phyloP scores from a whole-genome alignment of 2,797 vertebrate genomes.

The Myotis pilosus region DNA sequence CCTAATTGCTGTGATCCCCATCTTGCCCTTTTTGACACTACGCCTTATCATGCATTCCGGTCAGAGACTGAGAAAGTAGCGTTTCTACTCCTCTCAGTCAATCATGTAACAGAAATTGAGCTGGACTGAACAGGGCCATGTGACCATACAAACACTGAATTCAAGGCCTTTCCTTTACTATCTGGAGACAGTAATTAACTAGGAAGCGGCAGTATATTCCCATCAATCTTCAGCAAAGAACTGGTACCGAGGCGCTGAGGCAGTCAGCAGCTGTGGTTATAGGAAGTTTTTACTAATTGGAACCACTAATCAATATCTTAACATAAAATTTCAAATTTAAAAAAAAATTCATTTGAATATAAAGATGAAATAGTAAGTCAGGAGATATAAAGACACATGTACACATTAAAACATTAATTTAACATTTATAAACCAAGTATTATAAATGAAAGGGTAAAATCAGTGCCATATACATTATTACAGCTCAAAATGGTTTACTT shows the following conservation, averaged over 20 bases:
- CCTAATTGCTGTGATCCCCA: constrained; percentile 89
- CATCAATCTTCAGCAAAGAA: constrained; percentile 83
- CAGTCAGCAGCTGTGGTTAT: constrained; percentile 60
- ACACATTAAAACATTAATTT: not conserved
- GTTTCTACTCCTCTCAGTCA: constrained; percentile 86
- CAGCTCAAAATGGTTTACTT: not conserved
- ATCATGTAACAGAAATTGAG: constrained; percentile 79
- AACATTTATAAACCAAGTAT: constrained; percentile 17
- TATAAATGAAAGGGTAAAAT: not conserved
- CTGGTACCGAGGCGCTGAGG: constrained; percentile 69
- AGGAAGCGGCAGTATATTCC: constrained; percentile 78
- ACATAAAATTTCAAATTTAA: not conserved
- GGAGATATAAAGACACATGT: not conserved
- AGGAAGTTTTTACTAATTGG: constrained; percentile 42
- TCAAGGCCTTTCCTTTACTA: constrained; percentile 66
- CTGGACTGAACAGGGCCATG: constrained; percentile 79
- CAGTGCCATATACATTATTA: not conserved
- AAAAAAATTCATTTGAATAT: not conserved
- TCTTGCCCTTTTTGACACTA: constrained; percentile 88
- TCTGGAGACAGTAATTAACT: constrained; percentile 75
- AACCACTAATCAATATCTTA: constrained; percentile 22
- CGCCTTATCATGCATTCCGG: constrained; percentile 89
- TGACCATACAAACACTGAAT: constrained; percentile 74
- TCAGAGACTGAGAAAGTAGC: constrained; percentile 87
- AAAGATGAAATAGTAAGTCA: not conserved